These are phyloP conservation scores for Pristionchus pacificus DNA, from an alignment of 1,140 invertebrate genomes.

Conservation along the genomic window DNA sequence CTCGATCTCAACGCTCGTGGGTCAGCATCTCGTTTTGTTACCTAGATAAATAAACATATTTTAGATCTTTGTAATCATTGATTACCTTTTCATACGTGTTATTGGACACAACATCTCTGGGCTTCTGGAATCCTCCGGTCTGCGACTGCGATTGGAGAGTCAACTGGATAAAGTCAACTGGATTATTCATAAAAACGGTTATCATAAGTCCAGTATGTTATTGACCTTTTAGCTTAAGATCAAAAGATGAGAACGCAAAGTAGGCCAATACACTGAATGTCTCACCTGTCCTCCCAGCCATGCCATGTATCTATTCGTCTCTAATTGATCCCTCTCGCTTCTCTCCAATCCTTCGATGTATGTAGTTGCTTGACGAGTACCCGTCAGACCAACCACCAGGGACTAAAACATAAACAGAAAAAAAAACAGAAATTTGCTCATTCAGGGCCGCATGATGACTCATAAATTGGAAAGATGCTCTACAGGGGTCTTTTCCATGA, in stretches of 20 bases:
- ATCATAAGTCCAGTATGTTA: too few species aligned
- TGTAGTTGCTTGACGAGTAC: conserved; percentile 1
- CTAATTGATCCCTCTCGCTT: conserved; percentile 21
- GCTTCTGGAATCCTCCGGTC: conserved; percentile 31
- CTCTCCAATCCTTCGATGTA: conserved; percentile 1
- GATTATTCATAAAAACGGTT: too few species aligned
- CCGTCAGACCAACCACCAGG: neutral
- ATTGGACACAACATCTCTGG: conserved; percentile 24
- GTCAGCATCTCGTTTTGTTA: neutral
- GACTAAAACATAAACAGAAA: neutral
- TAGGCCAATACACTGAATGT: conserved; percentile 1
- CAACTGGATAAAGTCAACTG: conserved; percentile 5
- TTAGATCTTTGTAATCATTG: too few species aligned
- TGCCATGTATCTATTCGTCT: conserved; percentile 34
- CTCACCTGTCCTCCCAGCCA: conserved; percentile 37
- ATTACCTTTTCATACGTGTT: conserved; percentile 28
- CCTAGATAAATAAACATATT: too few species aligned
- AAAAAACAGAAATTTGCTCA: too few species aligned
- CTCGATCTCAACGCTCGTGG: neutral
- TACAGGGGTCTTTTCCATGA: too few species aligned
- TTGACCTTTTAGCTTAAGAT: too few species aligned
- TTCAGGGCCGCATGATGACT: too few species aligned
- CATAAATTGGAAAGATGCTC: too few species aligned
- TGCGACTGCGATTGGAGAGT: conserved; percentile 29
- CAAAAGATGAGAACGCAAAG: neutral